A percentile compares a stretch with the other conserved stretches of the same genome.
Evolutionary conservation across 2,888 invertebrate species (phyloP).

Genomic region (Platerodrilus igneus): DNA sequence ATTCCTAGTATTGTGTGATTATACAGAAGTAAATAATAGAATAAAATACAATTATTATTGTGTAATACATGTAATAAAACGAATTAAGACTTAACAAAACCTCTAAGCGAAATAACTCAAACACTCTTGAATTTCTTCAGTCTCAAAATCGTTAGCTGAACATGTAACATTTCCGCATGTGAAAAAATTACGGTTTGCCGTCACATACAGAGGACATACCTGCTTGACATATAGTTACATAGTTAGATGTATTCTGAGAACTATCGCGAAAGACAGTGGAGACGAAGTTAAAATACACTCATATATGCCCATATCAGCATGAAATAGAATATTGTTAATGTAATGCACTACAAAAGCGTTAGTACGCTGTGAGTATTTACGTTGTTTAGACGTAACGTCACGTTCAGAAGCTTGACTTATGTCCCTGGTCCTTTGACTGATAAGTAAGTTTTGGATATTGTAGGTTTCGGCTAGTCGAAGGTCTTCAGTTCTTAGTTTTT

Average conservation of each 20-base stretch:
- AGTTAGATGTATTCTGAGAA: conserved; percentile 7
- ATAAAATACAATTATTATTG: background rate
- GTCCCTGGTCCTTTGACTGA: no score
- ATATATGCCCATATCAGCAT: conserved; percentile 14
- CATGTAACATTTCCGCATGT: conserved; percentile 5
- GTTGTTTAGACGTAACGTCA: no score
- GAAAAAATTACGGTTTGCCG: conserved; percentile 4
- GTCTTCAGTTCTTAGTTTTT: no score
- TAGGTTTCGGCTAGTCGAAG: no score
- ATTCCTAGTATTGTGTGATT: conserved; percentile 3
- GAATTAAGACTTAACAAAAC: background rate
- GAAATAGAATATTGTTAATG: conserved; percentile 12
- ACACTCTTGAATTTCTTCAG: conserved; percentile 3
- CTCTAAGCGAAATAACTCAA: background rate
- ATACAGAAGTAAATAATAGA: background rate
- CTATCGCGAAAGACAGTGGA: conserved; percentile 3
- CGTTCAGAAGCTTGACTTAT: no score
- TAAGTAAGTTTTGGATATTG: no score
- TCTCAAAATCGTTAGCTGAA: conserved; percentile 2
- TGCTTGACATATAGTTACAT: conserved; percentile 9
- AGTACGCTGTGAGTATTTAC: no score
- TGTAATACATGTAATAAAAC: background rate
- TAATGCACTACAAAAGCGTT: conserved; percentile 16
- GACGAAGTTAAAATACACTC: conserved; percentile 6
- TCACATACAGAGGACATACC: conserved; percentile 6